These are phyloP conservation scores for Urophycis tenuis DNA, from an alignment of 2,797 vertebrate species.

Conservation along the genomic window DNA sequence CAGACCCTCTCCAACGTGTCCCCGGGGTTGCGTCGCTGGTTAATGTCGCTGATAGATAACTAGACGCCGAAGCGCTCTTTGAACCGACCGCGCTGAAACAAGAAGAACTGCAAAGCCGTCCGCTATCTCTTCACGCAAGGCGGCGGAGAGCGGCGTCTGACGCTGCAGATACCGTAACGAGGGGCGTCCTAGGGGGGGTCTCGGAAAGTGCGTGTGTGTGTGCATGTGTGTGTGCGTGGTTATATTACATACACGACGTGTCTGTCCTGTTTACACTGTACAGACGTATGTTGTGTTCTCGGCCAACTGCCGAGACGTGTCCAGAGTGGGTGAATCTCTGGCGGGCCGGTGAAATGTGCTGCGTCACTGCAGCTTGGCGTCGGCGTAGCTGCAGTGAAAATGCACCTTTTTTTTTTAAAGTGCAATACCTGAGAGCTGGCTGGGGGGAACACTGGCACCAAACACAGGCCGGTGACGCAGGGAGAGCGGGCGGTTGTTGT, in stretches of 20 bases:
- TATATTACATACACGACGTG: background rate
- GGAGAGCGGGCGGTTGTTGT: no score
- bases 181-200: background rate
- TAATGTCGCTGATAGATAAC: constrained; percentile 7
- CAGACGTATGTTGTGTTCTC: background rate
- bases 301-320: background rate
- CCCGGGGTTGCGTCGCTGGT: background rate
- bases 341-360: constrained; percentile 20
- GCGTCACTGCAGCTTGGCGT: constrained; percentile 14
- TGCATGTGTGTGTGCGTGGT: background rate
- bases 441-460: no score
- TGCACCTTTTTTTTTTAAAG: background rate
- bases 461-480: no score
- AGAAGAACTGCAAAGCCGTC: constrained; percentile 6
- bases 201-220: background rate
- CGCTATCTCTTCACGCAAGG: constrained; percentile 54
- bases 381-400: background rate
- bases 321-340: constrained; percentile 1
- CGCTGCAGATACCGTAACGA: constrained; percentile 26
- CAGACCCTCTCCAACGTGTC: constrained; percentile 4
- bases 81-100: background rate
- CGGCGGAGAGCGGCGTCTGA: constrained; percentile 43
- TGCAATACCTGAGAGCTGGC: background rate
- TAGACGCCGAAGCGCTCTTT: constrained; percentile 27
- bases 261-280: background rate